Conservation (phyloP, 2,113 vertebrate genomes). For the Murina feae region DNA sequence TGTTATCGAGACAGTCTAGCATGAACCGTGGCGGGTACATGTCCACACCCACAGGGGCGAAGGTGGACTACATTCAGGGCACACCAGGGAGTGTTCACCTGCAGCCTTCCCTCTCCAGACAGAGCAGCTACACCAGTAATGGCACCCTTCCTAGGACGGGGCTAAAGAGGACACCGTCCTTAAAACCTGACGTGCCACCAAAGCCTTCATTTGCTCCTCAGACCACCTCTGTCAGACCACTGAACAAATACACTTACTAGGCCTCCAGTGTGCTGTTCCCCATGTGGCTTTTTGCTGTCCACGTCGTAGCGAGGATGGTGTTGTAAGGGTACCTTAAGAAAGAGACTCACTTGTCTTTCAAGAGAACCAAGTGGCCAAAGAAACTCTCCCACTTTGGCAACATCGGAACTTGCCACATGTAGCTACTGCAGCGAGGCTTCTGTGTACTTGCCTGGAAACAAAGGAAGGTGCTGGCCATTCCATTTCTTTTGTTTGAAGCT, state of each 20-base stretch:
- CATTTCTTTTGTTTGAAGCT: conserved; percentile 84
- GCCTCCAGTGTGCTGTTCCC: conserved; percentile 78
- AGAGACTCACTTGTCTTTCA: conserved; percentile 79
- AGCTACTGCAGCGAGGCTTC: conserved; percentile 75
- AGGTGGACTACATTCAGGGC: conserved; percentile 94
- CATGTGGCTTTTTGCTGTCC: conserved; percentile 69
- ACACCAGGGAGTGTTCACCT: conserved; percentile 89
- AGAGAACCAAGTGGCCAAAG: conserved; percentile 91
- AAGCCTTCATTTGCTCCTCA: conserved; percentile 96
- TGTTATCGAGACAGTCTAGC: conserved; percentile 95
- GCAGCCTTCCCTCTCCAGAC: conserved; percentile 91
- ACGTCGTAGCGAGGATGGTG: conserved; percentile 64
- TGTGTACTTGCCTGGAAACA: conserved; percentile 70
- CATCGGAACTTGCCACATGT: conserved; percentile 80
- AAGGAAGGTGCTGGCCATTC: conserved; percentile 87
- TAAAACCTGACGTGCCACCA: conserved; percentile 98
- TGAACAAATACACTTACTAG: conserved; percentile 98
- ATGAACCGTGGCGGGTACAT: conserved; percentile 93
- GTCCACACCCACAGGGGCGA: conserved; percentile 89
- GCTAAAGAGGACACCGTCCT: conserved; percentile 94
- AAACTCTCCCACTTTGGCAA: conserved; percentile 85
- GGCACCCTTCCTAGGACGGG: conserved; percentile 95
- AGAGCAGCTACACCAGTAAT: conserved; percentile 95
- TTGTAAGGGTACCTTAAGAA: conserved; percentile 70
- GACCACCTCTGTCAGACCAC: conserved; percentile 92